A percentile compares a stretch with the other conserved stretches of the same genome.
Conservation (phyloP, 2,113 vertebrate genomes). For the Hipposideros armiger region DNA sequence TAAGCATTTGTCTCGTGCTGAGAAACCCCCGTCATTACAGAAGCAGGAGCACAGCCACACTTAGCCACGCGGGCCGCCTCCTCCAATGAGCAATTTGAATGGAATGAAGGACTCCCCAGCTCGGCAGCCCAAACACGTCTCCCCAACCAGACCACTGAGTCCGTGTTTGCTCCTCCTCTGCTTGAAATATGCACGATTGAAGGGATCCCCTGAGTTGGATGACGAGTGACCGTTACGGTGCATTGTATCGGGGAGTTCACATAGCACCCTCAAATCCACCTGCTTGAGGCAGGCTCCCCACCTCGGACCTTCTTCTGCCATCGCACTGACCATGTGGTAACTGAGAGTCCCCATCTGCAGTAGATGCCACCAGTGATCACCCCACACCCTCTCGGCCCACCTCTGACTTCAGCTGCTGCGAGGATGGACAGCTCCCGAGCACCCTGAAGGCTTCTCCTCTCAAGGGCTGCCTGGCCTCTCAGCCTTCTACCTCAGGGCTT, state of each 20-base stretch:
- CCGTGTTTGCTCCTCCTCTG: background rate
- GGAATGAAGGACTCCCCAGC: background rate
- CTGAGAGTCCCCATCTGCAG: fast-evolving
- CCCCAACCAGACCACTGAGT: background rate
- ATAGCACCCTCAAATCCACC: background rate
- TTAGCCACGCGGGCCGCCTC: background rate
- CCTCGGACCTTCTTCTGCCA: fast-evolving
- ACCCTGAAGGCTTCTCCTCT: fast-evolving
- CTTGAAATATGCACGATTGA: background rate
- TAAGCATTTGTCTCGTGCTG: background rate
- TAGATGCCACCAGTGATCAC: background rate
- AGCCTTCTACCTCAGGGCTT: background rate
- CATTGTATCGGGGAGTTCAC: fast-evolving
- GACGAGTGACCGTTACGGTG: background rate
- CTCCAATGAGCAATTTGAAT: fast-evolving
- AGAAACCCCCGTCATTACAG: background rate
- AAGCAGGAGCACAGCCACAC: background rate
- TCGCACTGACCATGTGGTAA: fast-evolving
- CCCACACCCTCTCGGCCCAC: background rate
- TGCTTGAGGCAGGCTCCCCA: background rate
- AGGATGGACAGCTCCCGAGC: fast-evolving
- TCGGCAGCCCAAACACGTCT: background rate
- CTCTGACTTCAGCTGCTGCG: background rate
- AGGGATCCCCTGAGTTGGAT: too few relatives aligned
- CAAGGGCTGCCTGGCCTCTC: background rate